These are phyloP conservation scores for Rhodinocichla rosea DNA, from an alignment of 2,113 vertebrate genomes.

Conservation along the genomic window DNA sequence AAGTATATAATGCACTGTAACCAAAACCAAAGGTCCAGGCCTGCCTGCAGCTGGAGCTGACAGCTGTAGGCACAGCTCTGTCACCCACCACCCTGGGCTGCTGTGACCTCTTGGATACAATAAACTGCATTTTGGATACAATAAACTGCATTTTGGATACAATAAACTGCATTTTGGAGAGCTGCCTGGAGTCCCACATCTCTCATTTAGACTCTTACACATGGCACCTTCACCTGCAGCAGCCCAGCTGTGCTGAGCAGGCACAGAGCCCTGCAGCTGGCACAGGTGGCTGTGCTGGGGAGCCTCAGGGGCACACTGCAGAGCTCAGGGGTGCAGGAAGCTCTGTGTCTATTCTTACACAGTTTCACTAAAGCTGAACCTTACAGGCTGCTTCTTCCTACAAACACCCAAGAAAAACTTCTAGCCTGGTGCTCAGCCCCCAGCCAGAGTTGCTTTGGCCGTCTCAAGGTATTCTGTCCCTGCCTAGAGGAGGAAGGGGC, in stretches of 20 bases:
- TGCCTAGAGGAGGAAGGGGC: neutral
- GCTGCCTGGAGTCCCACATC: too few species aligned
- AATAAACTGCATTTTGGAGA: too few species aligned
- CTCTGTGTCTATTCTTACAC: neutral
- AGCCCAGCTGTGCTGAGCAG: neutral
- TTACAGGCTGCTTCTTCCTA: neutral
- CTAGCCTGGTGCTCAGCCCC: rapidly evolving
- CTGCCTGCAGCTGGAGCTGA: too few species aligned
- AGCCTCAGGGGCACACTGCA: neutral
- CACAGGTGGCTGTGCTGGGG: neutral
- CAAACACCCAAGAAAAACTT: neutral
- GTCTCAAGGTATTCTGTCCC: neutral
- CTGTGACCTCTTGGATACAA: too few species aligned
- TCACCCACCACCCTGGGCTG: too few species aligned
- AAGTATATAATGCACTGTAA: too few species aligned
- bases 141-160: too few species aligned
- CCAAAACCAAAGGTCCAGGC: too few species aligned
- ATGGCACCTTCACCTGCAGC: too few species aligned
- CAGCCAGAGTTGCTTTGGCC: neutral
- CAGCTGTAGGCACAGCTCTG: too few species aligned
- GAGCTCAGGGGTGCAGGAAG: neutral
- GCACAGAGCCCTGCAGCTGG: neutral
- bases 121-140: too few species aligned
- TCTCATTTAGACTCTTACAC: too few species aligned
- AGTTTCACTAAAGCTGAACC: neutral